Percentiles rank a stretch among this genome's conserved stretches.
Evolutionary conservation across 64 coral and sea anemone genomes (phyloP).

Genomic region (Stylophora pistillata): DNA sequence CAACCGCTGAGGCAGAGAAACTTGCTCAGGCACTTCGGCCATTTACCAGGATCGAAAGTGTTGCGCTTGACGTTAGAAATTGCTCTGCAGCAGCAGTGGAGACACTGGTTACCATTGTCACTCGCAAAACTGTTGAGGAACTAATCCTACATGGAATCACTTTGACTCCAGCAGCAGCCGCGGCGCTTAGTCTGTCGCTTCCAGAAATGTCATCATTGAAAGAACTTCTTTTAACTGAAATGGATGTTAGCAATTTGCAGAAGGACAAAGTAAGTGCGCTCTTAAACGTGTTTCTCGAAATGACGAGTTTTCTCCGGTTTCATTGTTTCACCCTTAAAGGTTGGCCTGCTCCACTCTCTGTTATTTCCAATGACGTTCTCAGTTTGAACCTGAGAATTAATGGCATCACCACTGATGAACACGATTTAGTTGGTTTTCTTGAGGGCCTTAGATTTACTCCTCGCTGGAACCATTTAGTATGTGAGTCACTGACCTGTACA

Average conservation of each 20-base stretch:
- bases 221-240: background rate
- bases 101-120: background rate
- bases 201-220: background rate
- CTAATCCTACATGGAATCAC: background rate
- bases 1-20: background rate
- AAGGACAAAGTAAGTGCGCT: background rate
- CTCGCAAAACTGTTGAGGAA: background rate
- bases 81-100: background rate
- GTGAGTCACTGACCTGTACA: no score
- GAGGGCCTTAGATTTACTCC: no score
- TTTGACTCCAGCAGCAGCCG: background rate
- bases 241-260: background rate
- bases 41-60: background rate
- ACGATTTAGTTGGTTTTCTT: no score
- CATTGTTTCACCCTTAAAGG: background rate
- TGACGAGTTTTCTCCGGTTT: no score
- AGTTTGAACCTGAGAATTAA: no score
- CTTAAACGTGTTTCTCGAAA: no score
- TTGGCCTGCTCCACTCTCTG: background rate
- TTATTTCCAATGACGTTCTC: no score
- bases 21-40: background rate
- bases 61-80: background rate
- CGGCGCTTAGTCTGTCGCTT: background rate
- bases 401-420: no score
- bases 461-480: no score